phyloP scores from a whole-genome alignment of 2,797 vertebrate species.

The Brotula barbata region DNA sequence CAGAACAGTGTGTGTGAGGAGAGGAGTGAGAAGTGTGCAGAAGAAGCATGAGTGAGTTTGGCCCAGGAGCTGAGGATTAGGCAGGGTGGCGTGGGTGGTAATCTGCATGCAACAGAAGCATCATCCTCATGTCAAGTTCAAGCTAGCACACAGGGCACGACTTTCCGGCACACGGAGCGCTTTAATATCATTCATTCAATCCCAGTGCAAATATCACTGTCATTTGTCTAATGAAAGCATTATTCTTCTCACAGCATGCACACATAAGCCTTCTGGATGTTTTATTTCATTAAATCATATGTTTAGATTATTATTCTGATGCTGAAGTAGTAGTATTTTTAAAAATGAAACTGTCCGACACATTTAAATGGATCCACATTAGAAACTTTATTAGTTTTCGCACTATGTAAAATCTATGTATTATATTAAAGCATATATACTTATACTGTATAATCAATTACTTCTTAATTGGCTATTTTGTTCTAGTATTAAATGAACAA shows the following conservation, averaged over 20 bases:
- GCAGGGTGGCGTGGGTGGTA: slow-evolving; percentile 75
- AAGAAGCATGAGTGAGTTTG: slow-evolving; percentile 53
- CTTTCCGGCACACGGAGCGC: slow-evolving; percentile 44
- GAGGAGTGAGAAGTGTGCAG: slow-evolving; percentile 53
- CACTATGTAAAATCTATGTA: too few species aligned
- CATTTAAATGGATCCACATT: slow-evolving; percentile 9
- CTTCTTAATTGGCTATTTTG: too few species aligned
- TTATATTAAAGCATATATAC: too few species aligned
- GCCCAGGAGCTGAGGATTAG: slow-evolving; percentile 71
- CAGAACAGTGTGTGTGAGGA: slow-evolving; percentile 41
- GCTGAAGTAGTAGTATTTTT: slow-evolving; percentile 6
- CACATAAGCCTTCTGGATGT: slow-evolving; percentile 3
- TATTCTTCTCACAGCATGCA: neutral
- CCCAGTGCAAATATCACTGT: slow-evolving; percentile 33
- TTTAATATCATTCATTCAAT: slow-evolving; percentile 45
- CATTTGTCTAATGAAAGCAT: slow-evolving; percentile 29
- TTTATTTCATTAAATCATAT: slow-evolving; percentile 11
- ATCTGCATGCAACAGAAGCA: slow-evolving; percentile 77
- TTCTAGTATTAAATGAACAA: too few species aligned
- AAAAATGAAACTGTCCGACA: slow-evolving; percentile 7
- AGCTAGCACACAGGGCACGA: slow-evolving; percentile 63
- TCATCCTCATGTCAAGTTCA: slow-evolving; percentile 77
- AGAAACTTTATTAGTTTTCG: slow-evolving; percentile 1
- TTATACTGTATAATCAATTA: too few species aligned
- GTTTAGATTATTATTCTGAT: slow-evolving; percentile 9